Conservation (phyloP, 2,113 vertebrate species). For the Odobenus rosmarus region DNA sequence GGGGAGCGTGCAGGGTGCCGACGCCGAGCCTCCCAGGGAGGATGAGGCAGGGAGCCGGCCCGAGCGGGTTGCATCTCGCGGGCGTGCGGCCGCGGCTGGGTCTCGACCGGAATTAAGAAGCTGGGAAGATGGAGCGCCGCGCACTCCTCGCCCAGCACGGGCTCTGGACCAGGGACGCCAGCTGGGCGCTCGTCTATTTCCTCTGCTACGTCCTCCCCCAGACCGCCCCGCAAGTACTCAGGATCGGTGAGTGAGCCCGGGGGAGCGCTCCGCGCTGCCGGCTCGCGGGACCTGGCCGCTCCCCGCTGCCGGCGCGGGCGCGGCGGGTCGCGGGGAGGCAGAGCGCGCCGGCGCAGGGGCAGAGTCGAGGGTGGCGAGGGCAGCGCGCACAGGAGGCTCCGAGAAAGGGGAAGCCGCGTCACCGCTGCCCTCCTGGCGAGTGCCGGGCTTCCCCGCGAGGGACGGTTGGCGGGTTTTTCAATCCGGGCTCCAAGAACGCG, state of each 20-base stretch:
- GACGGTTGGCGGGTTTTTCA: slow-evolving; percentile 32
- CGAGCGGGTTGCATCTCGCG: slow-evolving; percentile 37
- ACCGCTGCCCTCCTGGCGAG: not conserved
- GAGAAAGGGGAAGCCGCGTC: not conserved
- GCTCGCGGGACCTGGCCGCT: not conserved
- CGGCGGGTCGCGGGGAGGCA: not conserved
- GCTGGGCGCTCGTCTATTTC: slow-evolving; percentile 88
- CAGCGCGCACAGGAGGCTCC: not conserved
- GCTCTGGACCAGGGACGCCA: slow-evolving; percentile 86
- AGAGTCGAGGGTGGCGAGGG: not conserved
- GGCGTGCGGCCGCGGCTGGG: slow-evolving; percentile 73
- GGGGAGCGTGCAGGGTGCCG: slow-evolving; percentile 69
- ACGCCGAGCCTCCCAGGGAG: slow-evolving; percentile 78
- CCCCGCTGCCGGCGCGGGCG: not conserved
- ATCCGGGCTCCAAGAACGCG: not conserved
- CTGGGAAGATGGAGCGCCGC: slow-evolving; percentile 83
- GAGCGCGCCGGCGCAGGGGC: not conserved
- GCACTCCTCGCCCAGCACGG: slow-evolving; percentile 79
- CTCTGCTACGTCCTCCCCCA: slow-evolving; percentile 90
- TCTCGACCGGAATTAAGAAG: slow-evolving; percentile 84
- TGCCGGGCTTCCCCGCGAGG: not conserved
- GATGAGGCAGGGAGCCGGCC: slow-evolving; percentile 76
- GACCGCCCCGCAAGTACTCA: slow-evolving; percentile 93
- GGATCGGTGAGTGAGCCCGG: slow-evolving; percentile 92
- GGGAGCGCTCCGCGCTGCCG: not conserved